phyloP scores from a whole-genome alignment of 2,888 invertebrate genomes.

The Brassicogethes aeneus region DNA sequence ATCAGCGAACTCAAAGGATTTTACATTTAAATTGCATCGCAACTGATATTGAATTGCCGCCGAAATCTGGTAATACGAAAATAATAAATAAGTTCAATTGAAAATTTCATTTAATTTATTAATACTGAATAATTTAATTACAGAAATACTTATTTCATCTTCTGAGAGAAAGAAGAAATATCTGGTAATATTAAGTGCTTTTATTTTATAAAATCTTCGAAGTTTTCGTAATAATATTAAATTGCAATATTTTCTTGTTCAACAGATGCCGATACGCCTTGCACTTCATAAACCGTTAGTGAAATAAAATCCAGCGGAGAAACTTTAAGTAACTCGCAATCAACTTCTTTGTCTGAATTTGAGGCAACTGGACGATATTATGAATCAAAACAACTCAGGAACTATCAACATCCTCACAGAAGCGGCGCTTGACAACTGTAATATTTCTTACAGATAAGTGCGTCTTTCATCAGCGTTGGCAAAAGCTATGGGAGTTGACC shows the following conservation, averaged over 20 bases:
- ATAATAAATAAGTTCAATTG: not conserved
- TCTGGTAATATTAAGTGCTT: not conserved
- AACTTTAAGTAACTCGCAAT: not conserved
- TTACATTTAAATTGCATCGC: not conserved
- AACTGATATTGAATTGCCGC: constrained; percentile 1
- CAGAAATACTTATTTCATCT: not conserved
- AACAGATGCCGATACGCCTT: not conserved
- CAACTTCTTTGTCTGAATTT: not conserved
- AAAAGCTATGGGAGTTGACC: not conserved
- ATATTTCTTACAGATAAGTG: not conserved
- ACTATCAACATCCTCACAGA: not conserved
- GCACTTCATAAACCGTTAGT: constrained; percentile 9
- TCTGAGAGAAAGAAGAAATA: not conserved
- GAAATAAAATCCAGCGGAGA: not conserved
- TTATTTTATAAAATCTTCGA: constrained; percentile 8
- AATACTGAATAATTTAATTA: not conserved
- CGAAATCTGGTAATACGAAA: constrained; percentile 2
- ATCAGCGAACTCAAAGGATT: not conserved
- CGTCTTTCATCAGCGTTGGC: not conserved
- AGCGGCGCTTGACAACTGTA: not conserved
- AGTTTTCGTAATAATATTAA: constrained; percentile 16
- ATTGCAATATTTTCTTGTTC: not conserved
- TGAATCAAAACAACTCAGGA: not conserved
- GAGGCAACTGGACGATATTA: not conserved
- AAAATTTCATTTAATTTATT: constrained; percentile 1